Percentiles rank a stretch among this genome's conserved stretches.
phyloP scores from a whole-genome alignment of 2,113 vertebrate species.

The Microcebus lehilahytsara region DNA sequence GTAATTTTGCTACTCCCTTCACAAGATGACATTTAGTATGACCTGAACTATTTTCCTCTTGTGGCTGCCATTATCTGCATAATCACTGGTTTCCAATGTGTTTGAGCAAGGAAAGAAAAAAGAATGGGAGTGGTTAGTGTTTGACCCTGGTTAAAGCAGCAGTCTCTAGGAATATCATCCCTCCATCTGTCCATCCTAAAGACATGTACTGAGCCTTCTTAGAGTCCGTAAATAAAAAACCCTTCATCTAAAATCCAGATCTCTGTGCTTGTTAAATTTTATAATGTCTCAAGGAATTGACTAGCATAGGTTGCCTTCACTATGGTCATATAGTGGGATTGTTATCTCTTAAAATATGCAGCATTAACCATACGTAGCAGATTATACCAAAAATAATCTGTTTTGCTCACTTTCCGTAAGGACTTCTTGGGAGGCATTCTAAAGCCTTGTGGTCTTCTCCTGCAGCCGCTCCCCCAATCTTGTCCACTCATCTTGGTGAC shows the following conservation, averaged over 20 bases:
- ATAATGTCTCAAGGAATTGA: not conserved
- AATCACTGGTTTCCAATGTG: not conserved
- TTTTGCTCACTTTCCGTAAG: not conserved
- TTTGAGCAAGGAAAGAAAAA: not conserved
- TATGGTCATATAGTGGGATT: too few relatives aligned
- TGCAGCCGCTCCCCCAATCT: not conserved
- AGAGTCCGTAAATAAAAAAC: not conserved
- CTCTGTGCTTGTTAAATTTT: not conserved
- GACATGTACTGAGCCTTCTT: not conserved
- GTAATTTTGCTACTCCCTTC: not conserved
- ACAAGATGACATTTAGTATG: not conserved
- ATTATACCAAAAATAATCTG: not conserved
- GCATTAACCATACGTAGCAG: not conserved
- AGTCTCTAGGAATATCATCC: not conserved
- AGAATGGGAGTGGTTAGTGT: not conserved
- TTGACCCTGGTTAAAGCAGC: not conserved
- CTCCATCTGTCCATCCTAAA: not conserved
- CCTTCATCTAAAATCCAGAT: not conserved
- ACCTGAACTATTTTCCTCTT: not conserved
- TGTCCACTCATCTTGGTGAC: not conserved
- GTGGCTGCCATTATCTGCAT: not conserved
- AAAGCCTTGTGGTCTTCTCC: not conserved
- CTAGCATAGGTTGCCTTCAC: not conserved
- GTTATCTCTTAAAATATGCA: not conserved
- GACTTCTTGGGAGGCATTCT: not conserved